phyloP scores from a whole-genome alignment of 2,113 vertebrate genomes.

The Sorex fumeus region DNA sequence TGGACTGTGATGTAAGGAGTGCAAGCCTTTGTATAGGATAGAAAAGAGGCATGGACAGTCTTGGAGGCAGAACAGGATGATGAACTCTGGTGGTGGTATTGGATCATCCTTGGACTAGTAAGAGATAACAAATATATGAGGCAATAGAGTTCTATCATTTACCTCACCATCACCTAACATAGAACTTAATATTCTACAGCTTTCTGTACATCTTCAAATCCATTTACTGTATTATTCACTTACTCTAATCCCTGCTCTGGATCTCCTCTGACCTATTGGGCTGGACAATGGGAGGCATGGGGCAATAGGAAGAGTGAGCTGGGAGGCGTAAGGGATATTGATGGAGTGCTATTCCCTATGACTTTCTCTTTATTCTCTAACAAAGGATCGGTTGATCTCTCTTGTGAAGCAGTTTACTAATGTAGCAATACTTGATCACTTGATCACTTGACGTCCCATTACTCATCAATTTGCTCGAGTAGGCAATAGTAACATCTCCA shows the following conservation, averaged over 20 bases:
- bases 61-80: neutral
- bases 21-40: neutral
- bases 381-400: neutral
- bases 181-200: neutral
- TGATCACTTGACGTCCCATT: no score
- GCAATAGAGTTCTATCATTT: neutral
- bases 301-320: neutral
- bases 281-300: neutral
- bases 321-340: neutral
- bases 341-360: fast-evolving
- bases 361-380: neutral
- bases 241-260: neutral
- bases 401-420: neutral
- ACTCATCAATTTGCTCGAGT: no score
- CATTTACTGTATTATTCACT: neutral
- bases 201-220: neutral
- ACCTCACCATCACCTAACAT: neutral
- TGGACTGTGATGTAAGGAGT: neutral
- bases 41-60: neutral
- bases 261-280: neutral
- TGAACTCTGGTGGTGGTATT: neutral
- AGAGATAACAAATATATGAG: neutral
- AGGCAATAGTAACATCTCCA: no score
- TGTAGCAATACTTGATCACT: neutral
- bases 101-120: neutral